Percentiles rank a stretch among this genome's conserved stretches.
Conservation (phyloP, 92 coral and sea anemone species). For the Pocillopora grandis region DNA sequence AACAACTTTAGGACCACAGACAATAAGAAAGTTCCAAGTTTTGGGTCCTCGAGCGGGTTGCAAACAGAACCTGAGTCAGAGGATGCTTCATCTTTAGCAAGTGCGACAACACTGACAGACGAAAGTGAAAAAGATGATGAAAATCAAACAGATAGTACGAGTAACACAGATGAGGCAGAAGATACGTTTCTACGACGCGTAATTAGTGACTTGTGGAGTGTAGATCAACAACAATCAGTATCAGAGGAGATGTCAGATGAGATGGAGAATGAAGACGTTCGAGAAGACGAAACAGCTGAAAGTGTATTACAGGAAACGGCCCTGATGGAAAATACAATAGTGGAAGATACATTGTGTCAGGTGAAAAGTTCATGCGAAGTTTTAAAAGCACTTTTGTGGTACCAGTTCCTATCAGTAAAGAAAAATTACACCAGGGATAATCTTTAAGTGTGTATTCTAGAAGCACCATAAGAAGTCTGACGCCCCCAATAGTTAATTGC, state of each 20-base stretch:
- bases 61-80: not conserved
- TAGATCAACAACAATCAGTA: not conserved
- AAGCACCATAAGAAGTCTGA: no score
- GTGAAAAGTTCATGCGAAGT: not conserved
- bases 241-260: not conserved
- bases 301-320: not conserved
- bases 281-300: not conserved
- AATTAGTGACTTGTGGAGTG: not conserved
- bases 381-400: not conserved
- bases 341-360: not conserved
- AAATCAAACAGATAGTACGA: not conserved
- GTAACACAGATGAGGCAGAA: not conserved
- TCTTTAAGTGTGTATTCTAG: no score
- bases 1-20: not conserved
- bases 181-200: no score
- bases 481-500: no score
- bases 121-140: not conserved
- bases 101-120: not conserved
- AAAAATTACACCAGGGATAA: not conserved
- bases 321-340: not conserved
- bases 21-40: conserved; percentile 19
- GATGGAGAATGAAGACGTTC: not conserved
- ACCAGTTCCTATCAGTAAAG: not conserved
- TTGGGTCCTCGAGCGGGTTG: not conserved
- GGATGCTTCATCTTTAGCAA: not conserved